phyloP scores from a whole-genome alignment of 2,113 vertebrate genomes.

The Nipponia nippon region DNA sequence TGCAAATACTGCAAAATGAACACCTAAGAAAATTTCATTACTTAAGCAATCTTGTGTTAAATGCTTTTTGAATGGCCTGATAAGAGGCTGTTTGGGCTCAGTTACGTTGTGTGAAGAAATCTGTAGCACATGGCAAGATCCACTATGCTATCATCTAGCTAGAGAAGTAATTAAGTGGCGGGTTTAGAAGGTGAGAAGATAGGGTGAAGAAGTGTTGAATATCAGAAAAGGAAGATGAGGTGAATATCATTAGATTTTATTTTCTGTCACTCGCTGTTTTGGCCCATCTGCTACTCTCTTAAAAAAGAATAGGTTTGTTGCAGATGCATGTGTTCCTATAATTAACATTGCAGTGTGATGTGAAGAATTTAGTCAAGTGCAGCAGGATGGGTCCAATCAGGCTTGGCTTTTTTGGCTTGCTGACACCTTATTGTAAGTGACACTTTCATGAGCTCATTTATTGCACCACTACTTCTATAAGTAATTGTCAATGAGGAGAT shows the following conservation, averaged over 20 bases:
- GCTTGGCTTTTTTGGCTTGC: neutral
- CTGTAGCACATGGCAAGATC: neutral
- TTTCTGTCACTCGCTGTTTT: neutral
- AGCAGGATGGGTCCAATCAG: neutral
- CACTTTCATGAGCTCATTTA: conserved; percentile 47
- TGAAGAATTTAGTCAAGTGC: neutral
- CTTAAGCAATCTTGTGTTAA: neutral
- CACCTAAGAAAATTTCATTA: neutral
- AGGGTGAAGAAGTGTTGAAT: neutral
- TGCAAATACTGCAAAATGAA: neutral
- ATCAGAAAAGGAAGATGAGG: neutral
- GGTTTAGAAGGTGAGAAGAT: neutral
- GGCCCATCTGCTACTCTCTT: neutral
- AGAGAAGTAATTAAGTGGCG: neutral
- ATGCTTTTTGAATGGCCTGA: neutral
- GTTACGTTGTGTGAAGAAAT: neutral
- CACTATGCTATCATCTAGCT: neutral
- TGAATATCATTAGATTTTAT: neutral
- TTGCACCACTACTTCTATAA: conserved; percentile 9
- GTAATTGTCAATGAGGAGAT: conserved; percentile 4
- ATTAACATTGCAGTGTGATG: neutral
- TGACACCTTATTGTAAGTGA: conserved; percentile 21
- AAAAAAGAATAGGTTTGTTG: neutral
- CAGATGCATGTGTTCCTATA: neutral
- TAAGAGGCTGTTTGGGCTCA: neutral